phyloP scores from a whole-genome alignment of 2,888 invertebrate genomes.

The Julus scanicus region DNA sequence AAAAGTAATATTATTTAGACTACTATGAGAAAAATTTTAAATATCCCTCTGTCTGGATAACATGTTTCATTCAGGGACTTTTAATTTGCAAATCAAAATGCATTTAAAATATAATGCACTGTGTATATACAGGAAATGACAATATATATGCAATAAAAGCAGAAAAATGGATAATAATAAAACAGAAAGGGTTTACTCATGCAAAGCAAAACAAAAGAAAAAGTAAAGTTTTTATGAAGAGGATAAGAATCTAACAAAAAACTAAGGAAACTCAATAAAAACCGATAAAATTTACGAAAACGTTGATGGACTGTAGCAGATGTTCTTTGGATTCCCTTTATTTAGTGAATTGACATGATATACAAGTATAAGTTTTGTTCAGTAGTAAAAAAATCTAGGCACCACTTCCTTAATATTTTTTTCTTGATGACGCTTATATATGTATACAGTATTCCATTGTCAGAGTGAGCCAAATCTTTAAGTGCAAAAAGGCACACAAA shows the following conservation, averaged over 20 bases:
- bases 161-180: neutral
- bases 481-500: neutral
- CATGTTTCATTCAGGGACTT: neutral
- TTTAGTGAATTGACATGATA: neutral
- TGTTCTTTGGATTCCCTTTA: too few relatives aligned
- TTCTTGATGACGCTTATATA: neutral
- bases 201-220: neutral
- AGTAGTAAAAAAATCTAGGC: neutral
- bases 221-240: neutral
- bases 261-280: too few relatives aligned
- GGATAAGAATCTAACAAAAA: neutral
- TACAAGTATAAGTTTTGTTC: neutral
- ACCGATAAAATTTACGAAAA: neutral
- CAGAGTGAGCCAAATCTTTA: neutral
- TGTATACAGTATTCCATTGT: neutral
- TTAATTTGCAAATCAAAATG: neutral
- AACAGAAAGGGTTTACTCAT: neutral
- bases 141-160: too few relatives aligned
- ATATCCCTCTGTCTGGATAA: too few relatives aligned
- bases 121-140: neutral
- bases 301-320: neutral
- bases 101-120: neutral
- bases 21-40: neutral
- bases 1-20: neutral
- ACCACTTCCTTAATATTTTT: neutral